Percentiles rank a stretch among this genome's conserved stretches.
phyloP scores from a whole-genome alignment of 2,797 vertebrate genomes.

The Syncerus caffer region DNA sequence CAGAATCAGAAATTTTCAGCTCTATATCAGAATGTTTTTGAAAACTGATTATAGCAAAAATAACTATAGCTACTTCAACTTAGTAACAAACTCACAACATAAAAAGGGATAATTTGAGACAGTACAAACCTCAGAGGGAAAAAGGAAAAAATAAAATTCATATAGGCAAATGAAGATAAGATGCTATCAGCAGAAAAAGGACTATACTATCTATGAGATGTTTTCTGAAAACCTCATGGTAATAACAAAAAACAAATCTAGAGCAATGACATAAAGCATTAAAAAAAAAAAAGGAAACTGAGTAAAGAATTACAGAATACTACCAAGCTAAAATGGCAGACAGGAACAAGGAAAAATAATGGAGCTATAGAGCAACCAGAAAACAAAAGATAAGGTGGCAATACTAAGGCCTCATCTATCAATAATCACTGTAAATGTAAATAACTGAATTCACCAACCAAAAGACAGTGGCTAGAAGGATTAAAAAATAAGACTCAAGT shows the following conservation, averaged over 20 bases:
- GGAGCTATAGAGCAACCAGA: neutral
- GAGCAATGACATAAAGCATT: neutral
- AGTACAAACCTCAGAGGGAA: neutral
- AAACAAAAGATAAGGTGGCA: neutral
- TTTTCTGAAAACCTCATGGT: neutral
- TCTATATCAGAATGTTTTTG: neutral
- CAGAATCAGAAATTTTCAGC: neutral
- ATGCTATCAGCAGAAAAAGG: neutral
- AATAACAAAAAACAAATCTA: neutral
- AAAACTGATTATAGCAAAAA: neutral
- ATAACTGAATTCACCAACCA: neutral
- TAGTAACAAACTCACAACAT: neutral
- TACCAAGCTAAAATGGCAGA: neutral
- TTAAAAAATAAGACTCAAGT: neutral
- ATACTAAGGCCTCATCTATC: neutral
- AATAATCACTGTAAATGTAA: neutral
- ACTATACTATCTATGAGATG: neutral
- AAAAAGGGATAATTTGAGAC: neutral
- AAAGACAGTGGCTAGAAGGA: neutral
- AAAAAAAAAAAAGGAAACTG: neutral
- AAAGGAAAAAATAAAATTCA: neutral
- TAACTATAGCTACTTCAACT: neutral
- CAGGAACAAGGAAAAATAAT: neutral
- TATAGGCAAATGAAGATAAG: neutral
- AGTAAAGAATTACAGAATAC: neutral